These are phyloP conservation scores for Sesia apiformis DNA, from an alignment of 2,888 invertebrate species.

Conservation along the genomic window DNA sequence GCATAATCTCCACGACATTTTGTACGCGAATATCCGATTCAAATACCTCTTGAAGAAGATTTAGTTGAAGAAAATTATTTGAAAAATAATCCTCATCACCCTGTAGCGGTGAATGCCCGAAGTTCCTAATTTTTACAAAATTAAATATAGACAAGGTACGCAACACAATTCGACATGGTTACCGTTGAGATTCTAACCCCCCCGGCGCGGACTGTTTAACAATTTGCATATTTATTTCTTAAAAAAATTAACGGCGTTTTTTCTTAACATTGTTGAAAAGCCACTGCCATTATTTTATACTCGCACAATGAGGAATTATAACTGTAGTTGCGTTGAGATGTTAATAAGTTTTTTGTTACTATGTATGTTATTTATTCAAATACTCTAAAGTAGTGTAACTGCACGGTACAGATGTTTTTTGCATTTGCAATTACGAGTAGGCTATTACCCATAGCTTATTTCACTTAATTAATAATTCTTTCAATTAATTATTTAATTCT, in stretches of 20 bases:
- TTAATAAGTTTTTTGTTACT: slow-evolving; percentile 51
- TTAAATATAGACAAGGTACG: no score
- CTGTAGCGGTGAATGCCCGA: no score
- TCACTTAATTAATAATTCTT: no score
- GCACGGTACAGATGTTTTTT: slow-evolving; percentile 29
- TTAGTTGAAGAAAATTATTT: no score
- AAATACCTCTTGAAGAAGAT: no score
- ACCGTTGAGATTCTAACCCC: slow-evolving; percentile 28
- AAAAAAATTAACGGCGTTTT: slow-evolving; percentile 24
- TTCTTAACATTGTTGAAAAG: slow-evolving; percentile 37
- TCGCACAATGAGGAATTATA: slow-evolving; percentile 48
- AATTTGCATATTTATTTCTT: slow-evolving; percentile 53
- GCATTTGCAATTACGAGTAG: slow-evolving; percentile 6
- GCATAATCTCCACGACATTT: no score
- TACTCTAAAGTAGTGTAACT: slow-evolving; percentile 20
- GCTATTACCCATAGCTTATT: no score
- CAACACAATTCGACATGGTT: slow-evolving; percentile 12
- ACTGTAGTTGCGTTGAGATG: slow-evolving; percentile 52
- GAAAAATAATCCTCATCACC: no score
- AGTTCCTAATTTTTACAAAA: no score
- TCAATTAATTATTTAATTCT: no score
- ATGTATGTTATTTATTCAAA: slow-evolving; percentile 22
- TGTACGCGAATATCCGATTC: no score
- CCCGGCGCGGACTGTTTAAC: slow-evolving; percentile 14
- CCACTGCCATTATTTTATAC: slow-evolving; percentile 39